These are phyloP conservation scores for Eueremaeus valkanovi DNA, from an alignment of 2,888 invertebrate species.

Conservation along the genomic window DNA sequence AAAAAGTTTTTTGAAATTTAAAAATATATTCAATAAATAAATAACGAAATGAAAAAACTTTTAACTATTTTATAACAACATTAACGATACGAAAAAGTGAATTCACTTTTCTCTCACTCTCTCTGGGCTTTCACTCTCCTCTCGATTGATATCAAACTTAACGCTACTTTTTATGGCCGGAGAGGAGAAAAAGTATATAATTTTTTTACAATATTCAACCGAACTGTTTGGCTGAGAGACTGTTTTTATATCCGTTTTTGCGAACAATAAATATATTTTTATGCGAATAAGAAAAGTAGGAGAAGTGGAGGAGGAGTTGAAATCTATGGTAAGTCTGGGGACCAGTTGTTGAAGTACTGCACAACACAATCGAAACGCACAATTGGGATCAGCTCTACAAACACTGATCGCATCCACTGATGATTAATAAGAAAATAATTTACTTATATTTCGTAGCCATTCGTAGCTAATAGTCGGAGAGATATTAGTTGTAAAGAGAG, in stretches of 20 bases:
- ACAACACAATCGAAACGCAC: not conserved
- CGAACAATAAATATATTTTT: not conserved
- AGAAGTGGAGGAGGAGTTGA: not conserved
- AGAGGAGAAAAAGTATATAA: too few species aligned
- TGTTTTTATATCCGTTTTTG: not conserved
- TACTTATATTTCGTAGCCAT: too few species aligned
- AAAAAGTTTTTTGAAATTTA: too few species aligned
- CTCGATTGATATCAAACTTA: too few species aligned
- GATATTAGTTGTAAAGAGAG: too few species aligned
- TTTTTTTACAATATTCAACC: not conserved
- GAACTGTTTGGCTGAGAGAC: not conserved
- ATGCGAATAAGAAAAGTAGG: not conserved
- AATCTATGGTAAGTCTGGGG: not conserved
- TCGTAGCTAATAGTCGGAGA: too few species aligned
- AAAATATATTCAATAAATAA: not conserved
- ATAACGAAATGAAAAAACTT: not conserved
- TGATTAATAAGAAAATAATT: not conserved
- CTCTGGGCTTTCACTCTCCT: not conserved
- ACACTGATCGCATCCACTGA: not conserved
- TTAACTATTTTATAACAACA: not conserved
- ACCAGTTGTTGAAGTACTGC: not conserved
- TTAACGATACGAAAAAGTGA: not conserved
- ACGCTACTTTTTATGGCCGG: not conserved
- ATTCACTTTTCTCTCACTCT: not conserved
- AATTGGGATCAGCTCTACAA: slow-evolving; percentile 13